Conservation (phyloP, 2,113 vertebrate species). For the Coracopsis vasa region DNA sequence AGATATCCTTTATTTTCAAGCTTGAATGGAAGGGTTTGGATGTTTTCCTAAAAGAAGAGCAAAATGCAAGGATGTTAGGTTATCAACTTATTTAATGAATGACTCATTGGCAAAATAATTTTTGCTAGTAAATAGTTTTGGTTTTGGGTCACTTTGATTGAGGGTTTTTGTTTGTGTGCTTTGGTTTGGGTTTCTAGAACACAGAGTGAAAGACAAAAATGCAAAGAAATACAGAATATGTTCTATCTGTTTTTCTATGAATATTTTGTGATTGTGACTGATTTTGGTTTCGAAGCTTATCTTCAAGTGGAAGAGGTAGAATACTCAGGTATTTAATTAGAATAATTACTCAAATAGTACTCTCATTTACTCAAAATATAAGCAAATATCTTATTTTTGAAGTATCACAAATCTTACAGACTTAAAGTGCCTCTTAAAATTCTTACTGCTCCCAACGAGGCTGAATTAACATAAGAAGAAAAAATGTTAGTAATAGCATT, state of each 20-base stretch:
- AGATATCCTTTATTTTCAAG: not conserved
- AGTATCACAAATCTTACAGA: not conserved
- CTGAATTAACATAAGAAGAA: not conserved
- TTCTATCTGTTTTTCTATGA: not conserved
- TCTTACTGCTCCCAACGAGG: not conserved
- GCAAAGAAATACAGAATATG: not conserved
- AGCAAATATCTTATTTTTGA: not conserved
- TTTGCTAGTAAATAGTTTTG: not conserved
- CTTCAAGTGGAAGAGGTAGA: not conserved
- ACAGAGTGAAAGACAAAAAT: not conserved
- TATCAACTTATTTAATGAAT: not conserved
- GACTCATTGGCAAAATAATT: not conserved
- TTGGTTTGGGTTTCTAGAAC: not conserved
- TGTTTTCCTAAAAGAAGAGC: not conserved
- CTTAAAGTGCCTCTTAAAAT: not conserved
- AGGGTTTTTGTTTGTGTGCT: not conserved
- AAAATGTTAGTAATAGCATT: not conserved
- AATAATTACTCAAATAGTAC: not conserved
- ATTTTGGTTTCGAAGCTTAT: not conserved
- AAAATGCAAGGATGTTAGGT: not conserved
- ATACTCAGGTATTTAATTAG: not conserved
- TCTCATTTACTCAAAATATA: not conserved
- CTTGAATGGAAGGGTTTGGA: not conserved
- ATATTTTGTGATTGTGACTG: not conserved
- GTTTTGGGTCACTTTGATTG: not conserved